A percentile compares a stretch with the other conserved stretches of the same genome.
phyloP scores from a whole-genome alignment of 2,888 invertebrate genomes.

The Zaprionus lineosus region DNA sequence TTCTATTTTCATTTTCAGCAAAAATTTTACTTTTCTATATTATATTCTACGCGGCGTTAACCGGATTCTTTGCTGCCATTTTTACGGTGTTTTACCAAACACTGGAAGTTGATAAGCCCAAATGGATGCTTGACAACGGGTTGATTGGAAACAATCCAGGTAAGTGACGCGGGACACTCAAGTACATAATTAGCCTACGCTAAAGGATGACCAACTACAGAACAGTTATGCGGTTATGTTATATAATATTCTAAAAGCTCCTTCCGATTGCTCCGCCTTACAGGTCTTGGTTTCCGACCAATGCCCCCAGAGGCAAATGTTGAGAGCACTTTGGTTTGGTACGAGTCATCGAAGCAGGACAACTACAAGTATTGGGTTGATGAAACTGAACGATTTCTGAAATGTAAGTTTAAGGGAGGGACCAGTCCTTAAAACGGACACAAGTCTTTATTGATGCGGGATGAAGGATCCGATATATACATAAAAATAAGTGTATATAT shows the following conservation, averaged over 20 bases:
- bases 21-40: slow-evolving; percentile 98
- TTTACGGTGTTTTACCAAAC: slow-evolving; percentile 97
- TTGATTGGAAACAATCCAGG: slow-evolving; percentile 97
- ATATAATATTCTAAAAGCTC: too few relatives aligned
- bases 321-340: slow-evolving; percentile 98
- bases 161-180: too few relatives aligned
- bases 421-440: too few relatives aligned
- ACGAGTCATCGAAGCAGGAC: slow-evolving; percentile 86
- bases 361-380: slow-evolving; percentile 92
- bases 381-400: slow-evolving; percentile 89
- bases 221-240: too few relatives aligned
- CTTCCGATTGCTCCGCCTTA: slow-evolving; percentile 44
- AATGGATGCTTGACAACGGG: slow-evolving; percentile 93
- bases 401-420: slow-evolving; percentile 89
- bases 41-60: slow-evolving; percentile 95
- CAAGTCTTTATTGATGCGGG: too few relatives aligned
- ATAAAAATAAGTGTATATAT: too few relatives aligned
- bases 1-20: slow-evolving; percentile 85
- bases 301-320: slow-evolving; percentile 96
- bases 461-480: too few relatives aligned
- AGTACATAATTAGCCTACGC: too few relatives aligned
- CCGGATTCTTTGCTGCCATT: slow-evolving; percentile 97
- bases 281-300: slow-evolving; percentile 98
- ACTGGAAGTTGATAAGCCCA: slow-evolving; percentile 91
- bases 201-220: too few relatives aligned